These are phyloP conservation scores for Ferdinandea cuprea DNA, from an alignment of 2,888 invertebrate species.

Conservation along the genomic window DNA sequence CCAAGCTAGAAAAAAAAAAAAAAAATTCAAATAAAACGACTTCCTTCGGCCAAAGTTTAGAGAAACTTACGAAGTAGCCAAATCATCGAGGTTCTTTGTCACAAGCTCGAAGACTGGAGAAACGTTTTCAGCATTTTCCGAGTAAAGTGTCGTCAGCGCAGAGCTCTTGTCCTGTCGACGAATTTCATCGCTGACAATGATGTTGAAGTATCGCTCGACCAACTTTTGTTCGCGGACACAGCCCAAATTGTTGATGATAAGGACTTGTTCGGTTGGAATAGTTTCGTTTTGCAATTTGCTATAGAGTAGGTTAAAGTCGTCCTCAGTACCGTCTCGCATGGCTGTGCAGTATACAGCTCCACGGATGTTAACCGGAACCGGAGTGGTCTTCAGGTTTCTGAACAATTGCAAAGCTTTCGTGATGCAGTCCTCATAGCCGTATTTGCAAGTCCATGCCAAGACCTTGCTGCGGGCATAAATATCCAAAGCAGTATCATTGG, in stretches of 20 bases:
- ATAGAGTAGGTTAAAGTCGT: slow-evolving; percentile 41
- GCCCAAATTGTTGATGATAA: slow-evolving; percentile 87
- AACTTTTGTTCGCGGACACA: slow-evolving; percentile 86
- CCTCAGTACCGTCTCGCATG: slow-evolving; percentile 58
- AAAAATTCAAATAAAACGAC: too few relatives aligned
- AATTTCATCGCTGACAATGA: slow-evolving; percentile 82
- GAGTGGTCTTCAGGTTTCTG: slow-evolving; percentile 22
- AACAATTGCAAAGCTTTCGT: slow-evolving; percentile 79
- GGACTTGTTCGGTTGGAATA: slow-evolving; percentile 88
- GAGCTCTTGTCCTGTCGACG: slow-evolving; percentile 81
- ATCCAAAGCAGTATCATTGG: slow-evolving; percentile 83
- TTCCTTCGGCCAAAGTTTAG: too few relatives aligned
- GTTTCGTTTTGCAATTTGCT: slow-evolving; percentile 82
- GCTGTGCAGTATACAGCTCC: slow-evolving; percentile 62
- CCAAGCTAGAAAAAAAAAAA: slow-evolving; percentile 77
- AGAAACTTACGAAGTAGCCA: slow-evolving; percentile 80
- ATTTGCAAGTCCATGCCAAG: slow-evolving; percentile 86
- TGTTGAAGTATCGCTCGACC: slow-evolving; percentile 84
- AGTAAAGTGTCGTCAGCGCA: slow-evolving; percentile 83
- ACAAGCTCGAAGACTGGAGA: slow-evolving; percentile 85
- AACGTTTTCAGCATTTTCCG: slow-evolving; percentile 84
- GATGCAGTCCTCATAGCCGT: slow-evolving; percentile 85
- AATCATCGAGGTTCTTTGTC: slow-evolving; percentile 75
- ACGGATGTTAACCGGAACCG: slow-evolving; percentile 64
- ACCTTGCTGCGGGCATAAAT: slow-evolving; percentile 85